Evolutionary conservation across 2,888 invertebrate genomes (phyloP).

Genomic region (Phortica okadai): DNA sequence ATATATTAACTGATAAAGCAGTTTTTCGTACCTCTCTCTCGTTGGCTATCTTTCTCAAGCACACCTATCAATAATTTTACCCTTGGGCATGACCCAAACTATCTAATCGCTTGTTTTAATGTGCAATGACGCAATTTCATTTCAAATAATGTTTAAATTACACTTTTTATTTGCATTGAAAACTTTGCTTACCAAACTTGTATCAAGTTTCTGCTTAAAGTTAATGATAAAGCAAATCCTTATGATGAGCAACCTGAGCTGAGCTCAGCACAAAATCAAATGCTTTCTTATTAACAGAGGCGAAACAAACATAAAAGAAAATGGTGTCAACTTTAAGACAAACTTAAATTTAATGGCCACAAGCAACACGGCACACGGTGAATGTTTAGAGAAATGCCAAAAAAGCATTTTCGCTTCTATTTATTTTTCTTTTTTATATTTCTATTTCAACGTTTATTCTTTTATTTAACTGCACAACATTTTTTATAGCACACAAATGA

Average conservation of each 20-base stretch:
- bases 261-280: neutral
- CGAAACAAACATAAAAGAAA: neutral
- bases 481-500: neutral
- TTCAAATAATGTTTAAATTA: no score
- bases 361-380: neutral
- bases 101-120: no score
- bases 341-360: neutral
- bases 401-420: neutral
- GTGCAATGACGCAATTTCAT: no score
- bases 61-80: no score
- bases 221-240: no score
- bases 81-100: no score
- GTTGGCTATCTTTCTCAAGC: no score
- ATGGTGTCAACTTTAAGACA: neutral
- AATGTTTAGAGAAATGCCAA: neutral
- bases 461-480: conserved; percentile 7
- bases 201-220: no score
- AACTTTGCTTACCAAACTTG: no score
- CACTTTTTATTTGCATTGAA: no score
- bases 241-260: neutral
- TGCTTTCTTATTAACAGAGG: neutral
- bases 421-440: conserved; percentile 8
- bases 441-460: neutral
- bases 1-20: no score
- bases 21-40: no score